Evolutionary conservation across 2,113 vertebrate species (phyloP).

Genomic region (Cairina moschata): DNA sequence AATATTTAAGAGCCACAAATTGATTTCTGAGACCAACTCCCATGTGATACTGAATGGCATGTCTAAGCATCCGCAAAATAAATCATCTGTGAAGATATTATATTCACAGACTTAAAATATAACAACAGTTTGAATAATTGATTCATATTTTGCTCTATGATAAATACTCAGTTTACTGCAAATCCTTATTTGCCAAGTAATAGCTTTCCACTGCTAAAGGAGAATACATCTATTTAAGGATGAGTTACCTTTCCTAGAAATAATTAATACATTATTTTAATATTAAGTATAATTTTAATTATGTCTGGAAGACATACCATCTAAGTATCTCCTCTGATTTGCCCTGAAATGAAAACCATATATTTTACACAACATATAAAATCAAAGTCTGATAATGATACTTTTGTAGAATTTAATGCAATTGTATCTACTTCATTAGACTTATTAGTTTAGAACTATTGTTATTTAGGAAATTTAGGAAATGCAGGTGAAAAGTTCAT

Average conservation of each 20-base stretch:
- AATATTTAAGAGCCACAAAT: constrained; percentile 40
- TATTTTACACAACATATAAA: background rate
- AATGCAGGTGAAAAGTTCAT: background rate
- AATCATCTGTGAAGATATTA: constrained; percentile 32
- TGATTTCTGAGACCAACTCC: constrained; percentile 1
- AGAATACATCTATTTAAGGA: constrained; percentile 38
- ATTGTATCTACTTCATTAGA: background rate
- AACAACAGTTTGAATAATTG: constrained; percentile 39
- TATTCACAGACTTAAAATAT: constrained; percentile 33
- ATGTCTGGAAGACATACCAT: background rate
- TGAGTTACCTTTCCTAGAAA: constrained; percentile 7
- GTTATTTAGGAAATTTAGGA: background rate
- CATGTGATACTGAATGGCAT: background rate
- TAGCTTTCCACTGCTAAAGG: constrained; percentile 50
- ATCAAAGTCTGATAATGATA: background rate
- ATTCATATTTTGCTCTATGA: background rate
- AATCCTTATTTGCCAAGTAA: constrained; percentile 60
- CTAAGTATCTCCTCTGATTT: background rate
- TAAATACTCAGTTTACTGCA: constrained; percentile 22
- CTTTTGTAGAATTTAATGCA: background rate
- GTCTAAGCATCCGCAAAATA: constrained; percentile 32
- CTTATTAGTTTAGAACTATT: background rate
- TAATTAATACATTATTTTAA: background rate
- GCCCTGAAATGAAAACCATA: constrained; percentile 2
- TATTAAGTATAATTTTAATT: constrained; percentile 16